Evolutionary conservation across 2,113 vertebrate species (phyloP), one percentile per base, ranked within the genome.

Genomic region (Gallinago jamesoni): DNA sequence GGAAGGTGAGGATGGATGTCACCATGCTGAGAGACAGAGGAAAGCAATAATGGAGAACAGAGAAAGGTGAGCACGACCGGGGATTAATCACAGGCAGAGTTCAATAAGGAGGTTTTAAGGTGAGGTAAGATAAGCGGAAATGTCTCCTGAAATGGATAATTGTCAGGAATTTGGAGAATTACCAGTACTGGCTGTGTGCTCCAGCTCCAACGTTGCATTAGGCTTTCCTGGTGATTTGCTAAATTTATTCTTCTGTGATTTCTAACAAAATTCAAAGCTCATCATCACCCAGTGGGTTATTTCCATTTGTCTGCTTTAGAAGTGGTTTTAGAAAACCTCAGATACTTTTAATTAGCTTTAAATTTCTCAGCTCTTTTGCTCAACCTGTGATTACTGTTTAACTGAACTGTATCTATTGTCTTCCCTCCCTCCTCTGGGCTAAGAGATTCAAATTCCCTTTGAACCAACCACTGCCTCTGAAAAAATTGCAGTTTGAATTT

Each of bases 321-420:
- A 96, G 93, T 85, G 87, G 68, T 62, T 96, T 90, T 30, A 43
- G 73, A 77, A 96, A 96, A 28, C 41, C 90, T 94, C 87, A 91
- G 87, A 87, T 93, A 93, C 89, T 96, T 96, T 95, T 97, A 96
- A 96, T 96, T 96, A 94, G 91, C 91, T 91, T 53, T 91, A 89
- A 84, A 89, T 87, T 85, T 86, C 89, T 73, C 87, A 57, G 81
- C 80, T 89, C 89, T 78, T 92, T 37, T 41, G 81, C 69, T 89
- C 92, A 96, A 73, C 94, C 96, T 93, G 89, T 94, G 94, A 94
- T 93, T 89, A 88, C 86, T 82, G 53, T 37, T 90, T 35, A 92
- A 90, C 76, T 39, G 41, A 90, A 35, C 69, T 21, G 48, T 8
- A 63, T 63, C 83, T 70, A 69, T 84, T 92, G 89, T 73, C 92